A percentile compares a stretch with the other conserved stretches of the same genome.
Evolutionary conservation across 2,888 invertebrate genomes (phyloP).

Genomic region (Caenorhabditis sulstoni): DNA sequence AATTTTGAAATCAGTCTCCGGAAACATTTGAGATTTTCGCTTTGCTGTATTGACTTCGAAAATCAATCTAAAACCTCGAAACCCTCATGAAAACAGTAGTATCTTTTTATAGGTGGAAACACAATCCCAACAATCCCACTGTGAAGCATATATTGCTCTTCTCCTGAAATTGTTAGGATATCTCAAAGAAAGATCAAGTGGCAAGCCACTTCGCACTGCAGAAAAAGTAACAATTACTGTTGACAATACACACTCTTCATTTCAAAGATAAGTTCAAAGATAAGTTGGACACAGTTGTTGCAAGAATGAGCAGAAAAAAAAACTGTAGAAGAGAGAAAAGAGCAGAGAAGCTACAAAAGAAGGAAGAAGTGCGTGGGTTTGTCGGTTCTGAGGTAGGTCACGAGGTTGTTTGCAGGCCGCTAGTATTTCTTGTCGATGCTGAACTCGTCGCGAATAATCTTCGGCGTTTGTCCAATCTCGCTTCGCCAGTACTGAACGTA

Average conservation of each 20-base stretch:
- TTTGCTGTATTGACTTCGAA: too few species aligned
- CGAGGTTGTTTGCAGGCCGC: neutral
- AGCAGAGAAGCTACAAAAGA: conserved; percentile 43
- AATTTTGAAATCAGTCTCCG: neutral
- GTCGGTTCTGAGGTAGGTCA: conserved; percentile 1
- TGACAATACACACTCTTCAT: conserved; percentile 46
- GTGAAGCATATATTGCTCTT: too few species aligned
- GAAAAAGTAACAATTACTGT: conserved; percentile 35
- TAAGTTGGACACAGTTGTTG: conserved; percentile 28
- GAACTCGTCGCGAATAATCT: conserved; percentile 62
- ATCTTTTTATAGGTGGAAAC: too few species aligned
- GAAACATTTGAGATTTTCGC: too few species aligned
- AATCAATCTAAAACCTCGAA: too few species aligned
- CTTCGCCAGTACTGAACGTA: conserved; percentile 56
- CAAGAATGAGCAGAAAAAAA: neutral
- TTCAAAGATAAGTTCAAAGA: conserved; percentile 43
- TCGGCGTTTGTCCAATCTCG: conserved; percentile 45
- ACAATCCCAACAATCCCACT: too few species aligned
- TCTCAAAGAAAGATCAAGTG: conserved; percentile 50
- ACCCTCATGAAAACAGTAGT: too few species aligned
- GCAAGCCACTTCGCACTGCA: conserved; percentile 17
- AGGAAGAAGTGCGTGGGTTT: conserved; percentile 9
- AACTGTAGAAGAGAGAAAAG: too few species aligned
- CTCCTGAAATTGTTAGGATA: too few species aligned
- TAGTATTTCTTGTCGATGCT: conserved; percentile 55